Percentiles rank a stretch among this genome's conserved stretches.
Conservation (phyloP, 2,113 vertebrate genomes). For the Actenoides lindsayi region DNA sequence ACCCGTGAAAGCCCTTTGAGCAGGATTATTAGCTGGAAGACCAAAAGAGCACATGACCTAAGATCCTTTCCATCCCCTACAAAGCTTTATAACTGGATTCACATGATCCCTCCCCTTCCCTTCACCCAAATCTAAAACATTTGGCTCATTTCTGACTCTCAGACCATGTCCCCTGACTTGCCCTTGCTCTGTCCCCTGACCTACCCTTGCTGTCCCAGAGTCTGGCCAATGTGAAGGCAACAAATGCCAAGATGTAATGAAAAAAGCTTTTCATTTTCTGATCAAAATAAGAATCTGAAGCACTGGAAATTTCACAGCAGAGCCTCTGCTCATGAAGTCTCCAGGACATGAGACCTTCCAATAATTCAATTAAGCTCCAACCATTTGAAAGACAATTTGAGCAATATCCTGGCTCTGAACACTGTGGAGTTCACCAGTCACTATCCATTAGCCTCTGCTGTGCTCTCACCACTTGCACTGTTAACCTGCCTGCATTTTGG, state of each 20-base stretch:
- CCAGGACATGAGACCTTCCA: neutral
- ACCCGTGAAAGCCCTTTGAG: neutral
- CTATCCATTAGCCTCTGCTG: neutral
- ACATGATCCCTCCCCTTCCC: neutral
- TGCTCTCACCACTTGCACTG: conserved; percentile 13
- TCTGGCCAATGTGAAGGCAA: neutral
- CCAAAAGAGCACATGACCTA: neutral
- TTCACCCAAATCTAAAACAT: neutral
- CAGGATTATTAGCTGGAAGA: neutral
- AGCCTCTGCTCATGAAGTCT: neutral
- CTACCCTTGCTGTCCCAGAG: neutral
- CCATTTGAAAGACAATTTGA: conserved; percentile 29
- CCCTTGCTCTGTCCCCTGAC: neutral
- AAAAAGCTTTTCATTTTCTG: conserved; percentile 10
- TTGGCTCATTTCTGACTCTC: neutral
- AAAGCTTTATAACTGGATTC: neutral
- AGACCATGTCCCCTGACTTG: neutral
- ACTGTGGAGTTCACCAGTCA: conserved; percentile 30
- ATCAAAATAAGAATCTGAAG: conserved; percentile 2
- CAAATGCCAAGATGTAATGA: conserved; percentile 12
- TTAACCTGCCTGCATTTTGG: neutral
- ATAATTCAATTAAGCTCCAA: conserved; percentile 34
- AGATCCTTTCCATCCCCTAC: neutral
- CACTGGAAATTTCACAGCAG: neutral
- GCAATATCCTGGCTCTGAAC: neutral